Base-by-base conservation (phyloP, 2,888 invertebrate genomes). In the Dryocosmus kuriphilus region DNA sequence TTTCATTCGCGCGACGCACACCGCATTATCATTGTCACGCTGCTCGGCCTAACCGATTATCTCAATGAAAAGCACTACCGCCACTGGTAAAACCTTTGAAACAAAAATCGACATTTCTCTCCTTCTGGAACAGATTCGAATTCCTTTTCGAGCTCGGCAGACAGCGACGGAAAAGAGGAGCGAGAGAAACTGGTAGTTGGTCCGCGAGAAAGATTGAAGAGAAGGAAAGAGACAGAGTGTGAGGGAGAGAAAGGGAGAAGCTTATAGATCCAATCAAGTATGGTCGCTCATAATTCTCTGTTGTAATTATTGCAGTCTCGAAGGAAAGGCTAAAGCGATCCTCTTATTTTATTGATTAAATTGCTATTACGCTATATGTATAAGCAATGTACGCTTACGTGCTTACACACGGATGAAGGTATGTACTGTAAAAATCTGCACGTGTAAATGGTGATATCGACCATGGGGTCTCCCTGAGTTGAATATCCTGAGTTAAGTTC, bases 311-410 rank as follows among this genome's bases (percentile, higher is more conserved):
- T 88, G 88, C 88, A 88, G 85, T 88, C 87, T 85, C 83, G 85
- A 85, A 87, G 86, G 85, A 86, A 85, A 82, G 84, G 83, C 83
- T 27, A 27, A 77, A 62, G 81, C 84, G 84, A 86, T 89, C 83
- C 85, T 90, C 88, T 90, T 90, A 87, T 90, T 90, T 89, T 89
- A 88, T 90, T 90, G 88, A 90, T 90, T 89, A 89, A 90, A 89
- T 88, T 88, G 87, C 89, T 87, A 87, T 89, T 89, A 88, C 88
- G 85, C 89, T 89, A 88, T 86, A 86, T 73, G 16, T 63, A 63
- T 63, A 63, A 35, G 35, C 35, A 22, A 35, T 22, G n/a, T 32
- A 35, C 32, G 63, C n/a, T 32, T 63, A 63, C 63, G 35, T 11
- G 63, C 63, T 9, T 11, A 38, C 35, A 63, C 32, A n/a, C 22